Conservation (phyloP, 1,140 invertebrate species). For the Calliopsis andreniformis region DNA sequence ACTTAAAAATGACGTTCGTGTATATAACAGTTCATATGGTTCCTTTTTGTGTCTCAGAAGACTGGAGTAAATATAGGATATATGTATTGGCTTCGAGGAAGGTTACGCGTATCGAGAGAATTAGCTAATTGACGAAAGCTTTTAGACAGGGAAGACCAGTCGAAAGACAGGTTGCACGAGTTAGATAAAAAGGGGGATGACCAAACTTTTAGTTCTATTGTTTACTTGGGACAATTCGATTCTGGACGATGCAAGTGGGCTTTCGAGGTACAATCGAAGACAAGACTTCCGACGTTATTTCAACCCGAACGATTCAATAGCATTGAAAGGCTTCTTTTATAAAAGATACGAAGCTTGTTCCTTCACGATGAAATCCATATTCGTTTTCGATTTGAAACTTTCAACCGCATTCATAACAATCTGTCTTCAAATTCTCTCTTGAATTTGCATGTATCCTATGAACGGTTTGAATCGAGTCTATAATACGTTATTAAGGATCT, state of each 20-base stretch:
- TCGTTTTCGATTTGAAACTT: neutral
- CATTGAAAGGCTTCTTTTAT: neutral
- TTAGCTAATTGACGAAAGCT: slow-evolving; percentile 71
- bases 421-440: slow-evolving; percentile 23
- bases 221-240: slow-evolving; percentile 53
- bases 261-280: slow-evolving; percentile 45
- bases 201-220: slow-evolving; percentile 55
- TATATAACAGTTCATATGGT: no score
- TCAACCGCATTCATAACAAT: neutral
- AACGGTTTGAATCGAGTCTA: neutral
- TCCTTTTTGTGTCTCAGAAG: slow-evolving; percentile 35
- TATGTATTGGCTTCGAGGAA: slow-evolving; percentile 42
- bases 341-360: neutral
- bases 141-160: slow-evolving; percentile 40
- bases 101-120: slow-evolving; percentile 55
- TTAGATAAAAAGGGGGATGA: slow-evolving; percentile 54
- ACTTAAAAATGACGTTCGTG: no score
- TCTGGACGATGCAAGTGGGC: slow-evolving; percentile 40
- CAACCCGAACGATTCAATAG: slow-evolving; percentile 25
- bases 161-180: slow-evolving; percentile 37
- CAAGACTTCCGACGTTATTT: slow-evolving; percentile 40
- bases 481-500: no score
- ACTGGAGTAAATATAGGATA: slow-evolving; percentile 58
- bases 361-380: no score
- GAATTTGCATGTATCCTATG: neutral